phyloP scores from a whole-genome alignment of 1,140 invertebrate species.

The Vanessa tameamea region DNA sequence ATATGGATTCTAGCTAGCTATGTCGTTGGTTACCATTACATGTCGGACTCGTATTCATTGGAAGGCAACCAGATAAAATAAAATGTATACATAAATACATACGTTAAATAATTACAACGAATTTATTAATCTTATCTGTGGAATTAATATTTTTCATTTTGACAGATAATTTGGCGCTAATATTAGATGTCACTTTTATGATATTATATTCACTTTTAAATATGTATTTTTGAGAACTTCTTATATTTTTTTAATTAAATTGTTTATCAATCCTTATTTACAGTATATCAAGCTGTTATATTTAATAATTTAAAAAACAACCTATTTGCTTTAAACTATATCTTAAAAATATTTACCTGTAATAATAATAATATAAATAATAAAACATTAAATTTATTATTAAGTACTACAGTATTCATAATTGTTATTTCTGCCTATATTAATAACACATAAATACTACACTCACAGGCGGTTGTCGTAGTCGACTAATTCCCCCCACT shows the following conservation, averaged over 20 bases:
- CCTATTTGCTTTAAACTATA: too few relatives aligned
- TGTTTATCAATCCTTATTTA: too few relatives aligned
- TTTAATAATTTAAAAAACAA: too few relatives aligned
- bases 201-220: too few relatives aligned
- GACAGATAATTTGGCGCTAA: conserved; percentile 1
- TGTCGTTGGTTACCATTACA: conserved; percentile 23
- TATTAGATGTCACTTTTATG: background rate
- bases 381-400: too few relatives aligned
- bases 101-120: background rate
- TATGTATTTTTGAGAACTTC: too few relatives aligned
- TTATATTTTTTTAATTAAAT: too few relatives aligned
- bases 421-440: background rate
- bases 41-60: conserved; percentile 26
- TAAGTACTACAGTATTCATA: background rate
- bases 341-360: too few relatives aligned
- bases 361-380: too few relatives aligned
- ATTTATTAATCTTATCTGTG: background rate
- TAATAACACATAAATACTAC: background rate
- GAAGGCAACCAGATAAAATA: conserved; percentile 30
- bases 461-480: too few relatives aligned
- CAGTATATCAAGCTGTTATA: too few relatives aligned
- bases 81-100: conserved; percentile 14
- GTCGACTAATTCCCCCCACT: too few relatives aligned
- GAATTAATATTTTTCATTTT: background rate
- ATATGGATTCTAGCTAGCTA: background rate